Evolutionary conservation across 2,888 invertebrate species (phyloP), one percentile per base, ranked within the genome.

Genomic region (Operophtera brumata): DNA sequence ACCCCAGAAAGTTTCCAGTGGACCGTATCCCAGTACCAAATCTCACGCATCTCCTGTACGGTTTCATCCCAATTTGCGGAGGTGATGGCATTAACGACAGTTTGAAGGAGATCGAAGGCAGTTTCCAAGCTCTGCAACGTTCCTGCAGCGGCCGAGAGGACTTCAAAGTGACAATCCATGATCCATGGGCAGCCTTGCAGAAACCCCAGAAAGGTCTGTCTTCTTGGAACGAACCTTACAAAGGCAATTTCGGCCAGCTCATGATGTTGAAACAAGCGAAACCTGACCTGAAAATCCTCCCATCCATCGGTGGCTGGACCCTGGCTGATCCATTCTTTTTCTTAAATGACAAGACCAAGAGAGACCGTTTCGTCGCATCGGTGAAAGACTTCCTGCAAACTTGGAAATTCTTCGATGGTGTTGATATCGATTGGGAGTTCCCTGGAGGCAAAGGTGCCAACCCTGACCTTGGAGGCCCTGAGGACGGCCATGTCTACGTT

Each of bases 371-470:
- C 60, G 85, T 90, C 0, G 83, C 70, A 45, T 90, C 90, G 6
- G 89, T 89, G 0, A 88, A 84, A 60, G 90, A 90, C 39, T 90
- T 90, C 72, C 77, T 90, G 0, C 75, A 81, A 56, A 90, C 90
- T 1, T 90, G 90, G 90, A 90, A 90, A 59, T 90, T 90, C 81
- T 90, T 89, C 46, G 90, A 90, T 41, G 90, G 90, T 20, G 88
- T 90, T 2, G 90, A 90, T 39, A 90, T 90, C 50, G 90, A 90
- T 60, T 90, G 90, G 90, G 90, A 90, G 59, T 90, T 90, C 82
- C 90, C 90, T 67, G 90, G 90, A 41, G 90, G 90, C 55, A 89
- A 90, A 53, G 90, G 90, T 11, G 90, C 90, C 5, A 90, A 89
- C 64, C 89, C 89, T 30, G 70, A 83, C 44, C 78, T 90, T 8